A percentile compares a stretch with the other conserved stretches of the same genome.
phyloP scores from a whole-genome alignment of 2,888 invertebrate genomes.

The Acleris cristana region DNA sequence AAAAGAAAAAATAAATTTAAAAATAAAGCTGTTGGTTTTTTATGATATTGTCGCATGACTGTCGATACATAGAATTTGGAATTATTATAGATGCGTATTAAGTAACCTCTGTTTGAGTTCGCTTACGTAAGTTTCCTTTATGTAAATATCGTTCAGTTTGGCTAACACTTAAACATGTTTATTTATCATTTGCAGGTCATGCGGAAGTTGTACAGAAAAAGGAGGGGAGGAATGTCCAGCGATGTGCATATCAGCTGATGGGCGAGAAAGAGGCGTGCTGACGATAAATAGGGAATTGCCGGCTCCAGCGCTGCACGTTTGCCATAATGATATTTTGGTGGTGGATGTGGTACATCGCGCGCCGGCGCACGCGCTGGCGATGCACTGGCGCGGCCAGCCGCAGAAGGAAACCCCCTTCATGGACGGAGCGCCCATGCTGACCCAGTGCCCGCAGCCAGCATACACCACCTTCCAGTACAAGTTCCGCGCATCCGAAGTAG shows the following conservation, averaged over 20 bases:
- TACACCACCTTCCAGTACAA: constrained; percentile 90
- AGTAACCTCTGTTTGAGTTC: neutral
- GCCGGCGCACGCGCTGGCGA: constrained; percentile 87
- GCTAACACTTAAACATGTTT: constrained; percentile 4
- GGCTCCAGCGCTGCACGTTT: constrained; percentile 86
- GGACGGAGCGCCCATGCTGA: constrained; percentile 91
- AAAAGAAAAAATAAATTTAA: neutral
- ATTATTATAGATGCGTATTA: constrained; percentile 4
- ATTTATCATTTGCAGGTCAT: constrained; percentile 73
- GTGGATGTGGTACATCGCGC: constrained; percentile 90
- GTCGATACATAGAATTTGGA: neutral
- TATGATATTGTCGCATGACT: constrained; percentile 11
- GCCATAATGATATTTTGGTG: constrained; percentile 89
- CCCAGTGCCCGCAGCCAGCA: constrained; percentile 90
- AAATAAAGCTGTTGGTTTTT: neutral
- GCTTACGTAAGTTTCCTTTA: constrained; percentile 1
- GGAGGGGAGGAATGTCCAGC: constrained; percentile 83
- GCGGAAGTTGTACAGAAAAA: constrained; percentile 86
- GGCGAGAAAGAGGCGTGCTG: constrained; percentile 85
- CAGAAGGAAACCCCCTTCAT: constrained; percentile 87
- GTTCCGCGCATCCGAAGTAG: constrained; percentile 88
- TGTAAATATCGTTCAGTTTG: constrained; percentile 11
- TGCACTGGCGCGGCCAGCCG: constrained; percentile 93
- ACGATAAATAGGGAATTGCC: constrained; percentile 88
- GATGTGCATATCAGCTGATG: constrained; percentile 87